phyloP scores from a whole-genome alignment of 2,888 invertebrate species.

The Ormyrus pomaceus region DNA sequence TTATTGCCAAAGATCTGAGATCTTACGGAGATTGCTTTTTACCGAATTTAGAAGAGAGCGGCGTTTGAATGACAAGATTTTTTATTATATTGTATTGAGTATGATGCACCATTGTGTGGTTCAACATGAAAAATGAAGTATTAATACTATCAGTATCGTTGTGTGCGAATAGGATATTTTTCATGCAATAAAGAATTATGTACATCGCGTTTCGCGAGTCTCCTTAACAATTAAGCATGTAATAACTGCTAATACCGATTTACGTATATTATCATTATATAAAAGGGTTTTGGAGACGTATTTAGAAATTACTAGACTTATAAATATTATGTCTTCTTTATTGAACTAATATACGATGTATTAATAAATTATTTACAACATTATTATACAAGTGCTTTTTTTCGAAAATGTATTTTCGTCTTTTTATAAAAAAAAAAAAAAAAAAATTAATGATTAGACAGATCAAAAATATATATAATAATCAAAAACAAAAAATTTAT shows the following conservation, averaged over 20 bases:
- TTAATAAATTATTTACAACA: conserved; percentile 74
- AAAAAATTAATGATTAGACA: conserved; percentile 23
- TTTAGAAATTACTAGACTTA: conserved; percentile 56
- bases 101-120: conserved; percentile 30
- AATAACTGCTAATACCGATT: conserved; percentile 67
- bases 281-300: conserved; percentile 53
- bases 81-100: conserved; percentile 5
- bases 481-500: conserved; percentile 42
- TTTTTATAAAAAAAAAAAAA: conserved; percentile 35
- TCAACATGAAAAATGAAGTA: conserved; percentile 45
- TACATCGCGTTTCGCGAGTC: conserved; percentile 22
- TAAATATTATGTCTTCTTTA: conserved; percentile 51
- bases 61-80: conserved; percentile 19
- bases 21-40: conserved; percentile 47
- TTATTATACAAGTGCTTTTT: conserved; percentile 64
- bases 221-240: conserved; percentile 51
- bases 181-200: conserved; percentile 31
- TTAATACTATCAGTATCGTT: conserved; percentile 52
- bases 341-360: conserved; percentile 63
- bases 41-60: conserved; percentile 36
- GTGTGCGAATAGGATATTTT: conserved; percentile 23
- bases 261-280: conserved; percentile 61
- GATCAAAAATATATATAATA: conserved; percentile 47
- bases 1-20: conserved; percentile 55
- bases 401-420: conserved; percentile 34